These are phyloP conservation scores for Patella ulyssiponensis DNA, from an alignment of 2,888 invertebrate genomes.

Conservation along the genomic window DNA sequence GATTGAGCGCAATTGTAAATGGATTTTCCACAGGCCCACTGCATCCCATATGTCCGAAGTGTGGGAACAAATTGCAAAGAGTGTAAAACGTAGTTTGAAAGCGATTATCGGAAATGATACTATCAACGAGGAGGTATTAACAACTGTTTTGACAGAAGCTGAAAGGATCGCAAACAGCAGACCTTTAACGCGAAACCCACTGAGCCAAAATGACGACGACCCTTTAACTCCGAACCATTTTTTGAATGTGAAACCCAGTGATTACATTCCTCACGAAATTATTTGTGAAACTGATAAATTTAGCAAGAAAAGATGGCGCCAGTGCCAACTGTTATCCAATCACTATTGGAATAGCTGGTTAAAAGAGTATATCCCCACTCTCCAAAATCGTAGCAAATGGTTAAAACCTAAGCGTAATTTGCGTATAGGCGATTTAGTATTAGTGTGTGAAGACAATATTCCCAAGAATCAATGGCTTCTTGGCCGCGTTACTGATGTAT, in stretches of 20 bases:
- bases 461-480: slow-evolving; percentile 33
- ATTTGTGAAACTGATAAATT: not conserved
- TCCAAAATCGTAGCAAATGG: not conserved
- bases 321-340: not conserved
- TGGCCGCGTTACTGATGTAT: slow-evolving; percentile 18
- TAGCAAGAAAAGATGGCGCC: slow-evolving; percentile 3
- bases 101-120: not conserved
- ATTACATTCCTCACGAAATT: not conserved
- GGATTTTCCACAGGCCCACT: not conserved
- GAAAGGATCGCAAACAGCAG: not conserved
- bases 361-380: not conserved
- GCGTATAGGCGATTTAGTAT: not conserved
- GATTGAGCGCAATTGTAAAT: not conserved
- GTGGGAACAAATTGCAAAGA: not conserved
- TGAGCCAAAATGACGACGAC: not conserved
- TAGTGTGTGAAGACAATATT: not conserved
- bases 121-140: not conserved
- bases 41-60: not conserved
- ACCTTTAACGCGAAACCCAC: not conserved
- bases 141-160: not conserved
- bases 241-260: not conserved
- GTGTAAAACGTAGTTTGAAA: not conserved
- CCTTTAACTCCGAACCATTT: not conserved
- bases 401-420: not conserved
- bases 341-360: not conserved